These are phyloP conservation scores for Rhynchomys soricoides DNA, from an alignment of 2,113 vertebrate genomes.

Conservation along the genomic window DNA sequence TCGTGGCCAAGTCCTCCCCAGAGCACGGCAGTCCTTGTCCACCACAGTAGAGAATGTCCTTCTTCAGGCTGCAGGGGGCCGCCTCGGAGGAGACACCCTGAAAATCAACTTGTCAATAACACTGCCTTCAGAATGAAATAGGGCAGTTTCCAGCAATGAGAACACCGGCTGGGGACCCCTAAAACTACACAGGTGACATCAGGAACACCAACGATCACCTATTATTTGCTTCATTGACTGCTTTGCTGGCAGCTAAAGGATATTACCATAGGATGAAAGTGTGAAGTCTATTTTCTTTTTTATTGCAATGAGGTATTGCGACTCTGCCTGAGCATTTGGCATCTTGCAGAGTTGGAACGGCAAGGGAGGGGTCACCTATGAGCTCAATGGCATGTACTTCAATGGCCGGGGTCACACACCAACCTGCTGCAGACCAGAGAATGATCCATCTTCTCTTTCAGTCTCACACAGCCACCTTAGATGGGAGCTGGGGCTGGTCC, in stretches of 20 bases:
- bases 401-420: not conserved
- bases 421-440: constrained; percentile 49
- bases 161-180: not conserved
- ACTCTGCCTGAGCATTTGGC: rapidly evolving
- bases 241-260: not conserved
- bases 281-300: not conserved
- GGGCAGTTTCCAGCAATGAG: not conserved
- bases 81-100: not conserved
- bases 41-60: not conserved
- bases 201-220: not conserved
- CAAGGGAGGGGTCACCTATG: rapidly evolving
- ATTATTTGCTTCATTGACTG: not conserved
- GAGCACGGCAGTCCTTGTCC: not conserved
- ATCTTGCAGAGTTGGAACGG: not conserved
- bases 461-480: not conserved
- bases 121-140: not conserved
- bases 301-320: not conserved
- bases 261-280: not conserved
- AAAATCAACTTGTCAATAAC: not conserved
- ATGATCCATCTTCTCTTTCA: not conserved
- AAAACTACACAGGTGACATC: not conserved
- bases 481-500: not conserved
- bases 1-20: not conserved
- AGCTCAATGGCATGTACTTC: rapidly evolving
- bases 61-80: not conserved